Evolutionary conservation across 2,797 vertebrate genomes (phyloP).

Genomic region (Gymnothorax reevesii): DNA sequence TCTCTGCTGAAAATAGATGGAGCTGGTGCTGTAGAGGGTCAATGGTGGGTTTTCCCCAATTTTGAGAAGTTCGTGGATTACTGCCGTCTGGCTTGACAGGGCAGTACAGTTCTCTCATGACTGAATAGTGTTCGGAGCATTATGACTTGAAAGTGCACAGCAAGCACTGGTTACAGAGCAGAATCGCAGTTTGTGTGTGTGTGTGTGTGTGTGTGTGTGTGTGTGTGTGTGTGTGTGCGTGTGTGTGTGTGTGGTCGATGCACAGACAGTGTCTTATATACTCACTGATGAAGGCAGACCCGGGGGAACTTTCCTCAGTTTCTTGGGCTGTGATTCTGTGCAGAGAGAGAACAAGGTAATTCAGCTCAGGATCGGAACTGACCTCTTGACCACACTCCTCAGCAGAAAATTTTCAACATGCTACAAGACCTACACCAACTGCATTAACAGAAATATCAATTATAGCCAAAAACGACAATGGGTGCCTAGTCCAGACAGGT

Average conservation of each 20-base stretch:
- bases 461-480: background rate
- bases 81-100: no score
- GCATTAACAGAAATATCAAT: background rate
- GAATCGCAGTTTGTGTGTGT: background rate
- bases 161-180: no score
- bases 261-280: conserved; percentile 9
- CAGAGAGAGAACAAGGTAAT: background rate
- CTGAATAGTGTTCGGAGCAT: no score
- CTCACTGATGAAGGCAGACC: conserved; percentile 94
- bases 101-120: no score
- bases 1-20: no score
- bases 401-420: background rate
- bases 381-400: background rate
- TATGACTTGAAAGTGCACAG: no score
- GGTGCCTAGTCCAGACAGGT: background rate
- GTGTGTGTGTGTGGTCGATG: background rate
- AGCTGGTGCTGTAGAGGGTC: no score
- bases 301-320: conserved; percentile 95
- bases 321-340: conserved; percentile 89
- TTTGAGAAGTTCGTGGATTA: no score
- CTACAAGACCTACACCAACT: background rate
- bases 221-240: conserved; percentile 12
- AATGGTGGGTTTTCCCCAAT: no score
- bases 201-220: background rate
- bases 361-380: background rate